phyloP scores from a whole-genome alignment of 1,140 invertebrate species.

The Araneus ventricosus region DNA sequence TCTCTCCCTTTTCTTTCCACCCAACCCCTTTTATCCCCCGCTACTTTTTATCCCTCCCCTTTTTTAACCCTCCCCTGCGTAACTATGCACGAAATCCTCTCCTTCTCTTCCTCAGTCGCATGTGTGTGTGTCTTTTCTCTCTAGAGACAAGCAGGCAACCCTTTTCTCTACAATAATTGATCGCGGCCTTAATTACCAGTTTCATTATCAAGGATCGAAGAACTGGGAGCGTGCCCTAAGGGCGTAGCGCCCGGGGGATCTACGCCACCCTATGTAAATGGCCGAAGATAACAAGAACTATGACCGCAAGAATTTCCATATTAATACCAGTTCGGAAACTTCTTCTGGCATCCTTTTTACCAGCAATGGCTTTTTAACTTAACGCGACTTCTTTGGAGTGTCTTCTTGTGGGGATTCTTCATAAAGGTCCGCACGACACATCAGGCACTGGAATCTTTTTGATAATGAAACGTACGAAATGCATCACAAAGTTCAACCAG shows the following conservation, averaged over 20 bases:
- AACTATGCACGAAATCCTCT: constrained; percentile 71
- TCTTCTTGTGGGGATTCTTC: not conserved
- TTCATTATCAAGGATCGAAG: constrained; percentile 76
- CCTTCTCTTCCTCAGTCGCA: constrained; percentile 37
- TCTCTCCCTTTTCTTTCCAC: constrained; percentile 67
- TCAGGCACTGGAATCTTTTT: not conserved
- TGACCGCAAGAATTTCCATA: constrained; percentile 72
- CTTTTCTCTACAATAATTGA: constrained; percentile 75
- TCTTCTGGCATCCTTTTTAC: not conserved
- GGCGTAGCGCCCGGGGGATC: constrained; percentile 56
- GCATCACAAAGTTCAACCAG: too few relatives aligned
- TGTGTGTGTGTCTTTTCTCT: constrained; percentile 67
- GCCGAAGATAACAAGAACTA: constrained; percentile 72
- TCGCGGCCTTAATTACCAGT: constrained; percentile 76
- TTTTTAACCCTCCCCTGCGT: constrained; percentile 73
- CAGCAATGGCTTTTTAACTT: constrained; percentile 54
- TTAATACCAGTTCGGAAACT: constrained; percentile 62
- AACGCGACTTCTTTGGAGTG: constrained; percentile 14
- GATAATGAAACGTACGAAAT: not conserved
- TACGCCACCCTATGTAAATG: constrained; percentile 74
- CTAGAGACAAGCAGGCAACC: constrained; percentile 73
- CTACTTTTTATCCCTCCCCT: constrained; percentile 72
- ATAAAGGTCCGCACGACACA: not conserved
- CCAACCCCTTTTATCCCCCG: constrained; percentile 70
- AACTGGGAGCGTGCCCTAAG: constrained; percentile 75